Evolutionary conservation across 2,113 vertebrate genomes (phyloP).

Genomic region (Mugil cephalus): DNA sequence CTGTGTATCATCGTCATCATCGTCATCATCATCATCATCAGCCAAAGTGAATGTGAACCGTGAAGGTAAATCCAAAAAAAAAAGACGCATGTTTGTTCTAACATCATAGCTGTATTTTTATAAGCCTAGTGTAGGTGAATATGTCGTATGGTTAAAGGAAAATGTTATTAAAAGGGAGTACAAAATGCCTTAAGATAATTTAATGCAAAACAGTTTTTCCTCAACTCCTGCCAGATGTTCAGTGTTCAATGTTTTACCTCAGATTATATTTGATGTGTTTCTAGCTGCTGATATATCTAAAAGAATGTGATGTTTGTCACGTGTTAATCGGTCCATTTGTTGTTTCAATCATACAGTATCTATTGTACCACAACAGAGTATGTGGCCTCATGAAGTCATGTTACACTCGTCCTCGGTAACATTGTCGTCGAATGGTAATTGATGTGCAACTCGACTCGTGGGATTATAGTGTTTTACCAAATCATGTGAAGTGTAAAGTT

Average conservation of each 20-base stretch:
- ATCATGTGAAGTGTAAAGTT: constrained; percentile 18
- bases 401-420: background rate
- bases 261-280: constrained; percentile 14
- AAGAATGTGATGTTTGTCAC: constrained; percentile 53
- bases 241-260: constrained; percentile 34
- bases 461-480: constrained; percentile 16
- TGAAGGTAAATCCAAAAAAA: background rate
- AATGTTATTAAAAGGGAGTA: constrained; percentile 14
- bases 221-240: constrained; percentile 19
- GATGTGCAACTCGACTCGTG: background rate
- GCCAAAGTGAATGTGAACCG: constrained; percentile 53
- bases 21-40: constrained; percentile 29
- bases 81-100: constrained; percentile 56
- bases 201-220: constrained; percentile 41
- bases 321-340: constrained; percentile 2
- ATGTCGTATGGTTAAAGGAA: too few relatives aligned
- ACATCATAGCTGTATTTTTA: constrained; percentile 59
- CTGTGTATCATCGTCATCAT: constrained; percentile 23
- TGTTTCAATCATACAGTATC: too few relatives aligned
- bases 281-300: constrained; percentile 25
- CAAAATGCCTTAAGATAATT: constrained; percentile 67
- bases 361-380: background rate
- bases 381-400: background rate
- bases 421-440: constrained; percentile 1
- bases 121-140: constrained; percentile 19